Evolutionary conservation across 2,888 invertebrate genomes (phyloP), one percentile per base, ranked within the genome.

Genomic region (Danaus chrysippus): DNA sequence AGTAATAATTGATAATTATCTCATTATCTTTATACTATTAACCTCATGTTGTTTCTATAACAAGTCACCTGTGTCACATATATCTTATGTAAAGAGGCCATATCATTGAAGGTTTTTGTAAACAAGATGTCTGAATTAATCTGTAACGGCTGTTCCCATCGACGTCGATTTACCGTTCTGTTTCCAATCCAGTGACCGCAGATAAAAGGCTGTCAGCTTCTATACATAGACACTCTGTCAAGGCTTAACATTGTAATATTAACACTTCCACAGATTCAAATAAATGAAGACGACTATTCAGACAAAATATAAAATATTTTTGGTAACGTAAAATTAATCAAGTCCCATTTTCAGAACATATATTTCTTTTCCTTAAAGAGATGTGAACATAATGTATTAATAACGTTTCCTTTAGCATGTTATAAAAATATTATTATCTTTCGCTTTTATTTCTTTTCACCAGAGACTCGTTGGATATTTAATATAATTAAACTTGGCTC

Each of bases 121-220:
- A 59, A 59, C 56, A 43, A 46, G 42, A 44, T 19, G 23, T 17
- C 42, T 56, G 19, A 61, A 55, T 13, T 46, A 41, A 42, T 17
- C 54, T 52, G 44, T 60, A 62, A 61, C 62, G 56, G 57, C 42
- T 75, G 69, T 76, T 80, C 77, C 74, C 77, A 81, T 77, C 67
- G 75, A 61, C 68, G 70, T 65, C 77, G 74, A 79, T 81, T 78
- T 74, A 78, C 80, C 72, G 77, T 78, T 72, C 62, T 58, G 78
- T 82, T 85, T 86, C 84, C 85, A 85, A 82, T 78, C 74, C 82
- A 81, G 71, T 83, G 86, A 76, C 73, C 82, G 74, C 74, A 74
- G 73, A 78, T 78, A 70, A 70, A 72, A 64, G 53, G 42, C 19
- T n/a, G 17, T 17, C 46, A 15, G 11, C 11, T 1, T 17, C 49